Percentiles rank a stretch among this genome's conserved stretches.
phyloP scores from a whole-genome alignment of 2,797 vertebrate species.

The Tokudaia tokunoshimensis region DNA sequence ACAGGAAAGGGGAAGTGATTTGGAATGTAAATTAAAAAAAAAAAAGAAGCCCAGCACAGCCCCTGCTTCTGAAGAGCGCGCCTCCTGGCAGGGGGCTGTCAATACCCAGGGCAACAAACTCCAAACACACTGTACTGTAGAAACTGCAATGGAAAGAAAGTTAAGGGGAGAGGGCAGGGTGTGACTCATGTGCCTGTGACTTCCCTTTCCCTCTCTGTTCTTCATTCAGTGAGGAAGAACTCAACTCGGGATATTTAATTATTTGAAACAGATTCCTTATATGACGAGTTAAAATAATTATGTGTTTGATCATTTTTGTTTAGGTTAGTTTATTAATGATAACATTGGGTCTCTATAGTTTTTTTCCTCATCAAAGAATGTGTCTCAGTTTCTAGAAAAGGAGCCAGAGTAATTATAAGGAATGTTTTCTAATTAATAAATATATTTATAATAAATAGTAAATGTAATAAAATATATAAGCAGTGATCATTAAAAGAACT shows the following conservation, averaged over 20 bases:
- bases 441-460: background rate
- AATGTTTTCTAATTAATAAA: constrained; percentile 15
- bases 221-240: background rate
- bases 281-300: constrained; percentile 44
- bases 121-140: background rate
- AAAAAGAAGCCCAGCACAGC: background rate
- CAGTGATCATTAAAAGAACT: background rate
- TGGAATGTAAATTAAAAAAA: too few species aligned
- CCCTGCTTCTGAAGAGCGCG: background rate
- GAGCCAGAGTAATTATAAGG: constrained; percentile 38
- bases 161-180: background rate
- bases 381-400: constrained; percentile 51
- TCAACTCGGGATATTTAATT: background rate
- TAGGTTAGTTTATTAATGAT: constrained; percentile 5
- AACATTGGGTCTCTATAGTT: background rate
- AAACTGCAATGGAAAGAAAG: background rate
- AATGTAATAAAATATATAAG: background rate
- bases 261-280: background rate
- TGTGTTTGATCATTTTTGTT: constrained; percentile 9
- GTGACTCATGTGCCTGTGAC: background rate
- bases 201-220: background rate
- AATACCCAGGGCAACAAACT: background rate
- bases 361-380: constrained; percentile 35
- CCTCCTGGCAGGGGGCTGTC: background rate
- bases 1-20: too few species aligned